Conservation (phyloP, 2,888 invertebrate species). For the Odontomyia ornata region DNA sequence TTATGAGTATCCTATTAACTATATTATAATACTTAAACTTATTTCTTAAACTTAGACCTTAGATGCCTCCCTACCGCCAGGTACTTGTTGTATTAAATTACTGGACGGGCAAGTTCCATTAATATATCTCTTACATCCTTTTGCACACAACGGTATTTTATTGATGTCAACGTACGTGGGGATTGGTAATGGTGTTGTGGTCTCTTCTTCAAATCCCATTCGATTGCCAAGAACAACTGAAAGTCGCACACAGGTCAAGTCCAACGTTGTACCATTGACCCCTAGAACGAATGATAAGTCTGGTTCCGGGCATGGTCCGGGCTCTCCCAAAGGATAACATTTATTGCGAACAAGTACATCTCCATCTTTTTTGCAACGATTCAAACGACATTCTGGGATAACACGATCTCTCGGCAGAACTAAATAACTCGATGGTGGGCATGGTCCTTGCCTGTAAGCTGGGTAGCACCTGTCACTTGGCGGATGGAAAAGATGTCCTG, state of each 20-base stretch:
- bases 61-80: no score
- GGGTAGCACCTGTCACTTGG: conserved; percentile 70
- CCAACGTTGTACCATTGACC: conserved; percentile 70
- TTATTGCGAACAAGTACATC: conserved; percentile 61
- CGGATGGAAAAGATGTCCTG: conserved; percentile 71
- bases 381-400: conserved; percentile 70
- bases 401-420: conserved; percentile 66
- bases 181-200: background rate
- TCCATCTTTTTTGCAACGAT: conserved; percentile 70
- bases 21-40: background rate
- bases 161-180: conserved; percentile 2
- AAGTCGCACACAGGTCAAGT: conserved; percentile 67
- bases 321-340: conserved; percentile 57
- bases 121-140: conserved; percentile 55
- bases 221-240: conserved; percentile 58
- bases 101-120: conserved; percentile 55
- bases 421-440: conserved; percentile 67
- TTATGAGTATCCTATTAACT: no score
- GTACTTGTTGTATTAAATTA: no score
- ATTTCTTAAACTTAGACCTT: no score
- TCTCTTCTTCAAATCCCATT: conserved; percentile 55
- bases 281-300: conserved; percentile 66
- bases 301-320: conserved; percentile 58
- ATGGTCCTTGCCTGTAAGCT: conserved; percentile 74
- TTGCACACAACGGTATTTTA: conserved; percentile 53